Conservation (phyloP, 2,113 vertebrate species). For the Sylvietta virens region DNA sequence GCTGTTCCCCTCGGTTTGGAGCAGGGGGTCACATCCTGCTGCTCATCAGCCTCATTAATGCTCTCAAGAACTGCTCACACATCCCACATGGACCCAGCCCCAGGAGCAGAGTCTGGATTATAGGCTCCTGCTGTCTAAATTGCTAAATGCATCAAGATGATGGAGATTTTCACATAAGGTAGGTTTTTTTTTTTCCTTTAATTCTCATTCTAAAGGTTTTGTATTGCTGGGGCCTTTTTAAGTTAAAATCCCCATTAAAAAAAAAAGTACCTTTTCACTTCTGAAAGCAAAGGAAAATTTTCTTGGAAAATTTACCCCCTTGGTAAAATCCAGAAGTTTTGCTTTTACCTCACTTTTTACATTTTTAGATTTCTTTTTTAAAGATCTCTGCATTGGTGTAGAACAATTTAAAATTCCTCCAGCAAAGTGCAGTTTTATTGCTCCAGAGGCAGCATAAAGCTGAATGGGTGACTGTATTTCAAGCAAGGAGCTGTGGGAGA, state of each 20-base stretch:
- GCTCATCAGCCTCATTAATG: background rate
- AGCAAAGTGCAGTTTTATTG: constrained; percentile 52
- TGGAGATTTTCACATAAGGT: background rate
- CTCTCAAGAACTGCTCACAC: background rate
- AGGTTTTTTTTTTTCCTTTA: background rate
- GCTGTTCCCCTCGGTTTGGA: accelerated
- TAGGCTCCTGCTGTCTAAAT: background rate
- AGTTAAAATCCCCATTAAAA: background rate
- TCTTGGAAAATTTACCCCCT: background rate
- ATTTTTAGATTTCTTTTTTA: constrained; percentile 15
- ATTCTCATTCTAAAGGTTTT: background rate
- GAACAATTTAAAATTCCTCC: constrained; percentile 44
- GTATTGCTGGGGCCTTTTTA: background rate
- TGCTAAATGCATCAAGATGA: background rate
- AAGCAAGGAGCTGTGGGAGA: background rate
- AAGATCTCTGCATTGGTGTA: constrained; percentile 6
- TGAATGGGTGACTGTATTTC: constrained; percentile 63
- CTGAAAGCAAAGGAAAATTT: background rate
- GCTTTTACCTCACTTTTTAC: background rate
- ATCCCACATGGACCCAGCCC: accelerated
- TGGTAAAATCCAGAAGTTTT: background rate
- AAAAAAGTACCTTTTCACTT: background rate
- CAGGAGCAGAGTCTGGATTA: background rate
- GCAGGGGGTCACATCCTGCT: background rate
- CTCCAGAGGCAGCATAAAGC: constrained; percentile 54